Percentiles rank a stretch among this genome's conserved stretches.
Conservation (phyloP, 2,888 invertebrate species). For the Ectropis crepuscularia region DNA sequence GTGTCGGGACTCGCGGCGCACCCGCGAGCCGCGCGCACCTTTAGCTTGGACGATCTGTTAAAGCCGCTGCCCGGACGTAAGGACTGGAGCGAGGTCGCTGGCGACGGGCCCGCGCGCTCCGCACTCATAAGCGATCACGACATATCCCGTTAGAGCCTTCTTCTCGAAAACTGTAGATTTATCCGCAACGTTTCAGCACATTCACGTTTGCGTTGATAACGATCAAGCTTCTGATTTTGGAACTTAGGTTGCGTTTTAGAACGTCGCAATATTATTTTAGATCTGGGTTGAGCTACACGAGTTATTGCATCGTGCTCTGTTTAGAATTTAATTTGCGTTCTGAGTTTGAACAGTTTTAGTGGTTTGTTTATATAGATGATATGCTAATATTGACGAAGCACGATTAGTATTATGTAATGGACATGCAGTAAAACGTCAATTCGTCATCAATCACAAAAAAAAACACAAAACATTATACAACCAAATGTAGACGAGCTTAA, state of each 20-base stretch:
- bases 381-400: slow-evolving; percentile 8
- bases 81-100: slow-evolving; percentile 76
- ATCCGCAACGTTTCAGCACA: slow-evolving; percentile 20
- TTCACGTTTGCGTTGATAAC: slow-evolving; percentile 3
- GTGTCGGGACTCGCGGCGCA: slow-evolving; percentile 91
- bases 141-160: slow-evolving; percentile 27
- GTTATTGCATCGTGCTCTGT: slow-evolving; percentile 7
- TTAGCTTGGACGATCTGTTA: slow-evolving; percentile 95
- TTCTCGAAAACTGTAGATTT: slow-evolving; percentile 33
- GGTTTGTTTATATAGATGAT: slow-evolving; percentile 21
- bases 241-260: slow-evolving; percentile 3
- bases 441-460: slow-evolving; percentile 9
- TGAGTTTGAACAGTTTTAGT: slow-evolving; percentile 8
- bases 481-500: slow-evolving; percentile 2
- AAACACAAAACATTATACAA: not conserved
- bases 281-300: not conserved
- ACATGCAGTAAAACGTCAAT: slow-evolving; percentile 1
- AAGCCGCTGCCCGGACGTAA: slow-evolving; percentile 93
- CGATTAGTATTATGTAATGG: slow-evolving; percentile 8
- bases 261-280: slow-evolving; percentile 8
- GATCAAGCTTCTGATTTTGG: slow-evolving; percentile 18
- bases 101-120: slow-evolving; percentile 74
- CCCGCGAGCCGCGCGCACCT: slow-evolving; percentile 91
- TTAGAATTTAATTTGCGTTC: slow-evolving; percentile 22
- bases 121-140: slow-evolving; percentile 48